These are phyloP conservation scores for Diacarnus erythraeanus DNA, from an alignment of 37 sponge, comb jelly and placozoan genomes.

Conservation along the genomic window DNA sequence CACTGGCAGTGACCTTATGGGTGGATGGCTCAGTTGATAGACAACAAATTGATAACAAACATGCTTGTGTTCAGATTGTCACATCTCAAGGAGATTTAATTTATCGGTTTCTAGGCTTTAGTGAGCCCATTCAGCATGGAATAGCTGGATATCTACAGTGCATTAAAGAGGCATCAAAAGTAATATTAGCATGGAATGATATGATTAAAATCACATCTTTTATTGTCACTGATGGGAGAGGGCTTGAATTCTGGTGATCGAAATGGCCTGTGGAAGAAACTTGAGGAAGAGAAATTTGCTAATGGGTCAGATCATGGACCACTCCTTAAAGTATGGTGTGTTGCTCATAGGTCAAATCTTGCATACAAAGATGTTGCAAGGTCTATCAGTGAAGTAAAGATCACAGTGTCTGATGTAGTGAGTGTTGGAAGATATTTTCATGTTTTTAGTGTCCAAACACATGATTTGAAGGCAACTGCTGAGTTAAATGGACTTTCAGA, in stretches of 20 bases:
- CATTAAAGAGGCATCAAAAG: conserved; percentile 11
- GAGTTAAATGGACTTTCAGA: no score
- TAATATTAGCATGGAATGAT: neutral
- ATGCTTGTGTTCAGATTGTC: no score
- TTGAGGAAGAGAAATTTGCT: neutral
- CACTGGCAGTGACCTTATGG: no score
- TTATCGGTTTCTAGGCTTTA: no score
- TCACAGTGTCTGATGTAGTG: conserved; percentile 9
- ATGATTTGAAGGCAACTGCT: no score
- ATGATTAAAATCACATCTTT: no score
- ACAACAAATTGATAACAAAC: no score
- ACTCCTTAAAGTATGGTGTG: conserved; percentile 32
- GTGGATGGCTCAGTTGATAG: no score
- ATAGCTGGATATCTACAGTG: conserved; percentile 16
- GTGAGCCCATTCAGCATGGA: no score
- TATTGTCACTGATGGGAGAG: conserved; percentile 45
- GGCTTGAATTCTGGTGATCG: conserved; percentile 30
- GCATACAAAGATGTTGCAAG: conserved; percentile 25
- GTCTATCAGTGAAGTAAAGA: conserved; percentile 22
- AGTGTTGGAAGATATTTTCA: no score
- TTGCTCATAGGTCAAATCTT: conserved; percentile 35
- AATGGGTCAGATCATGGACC: neutral
- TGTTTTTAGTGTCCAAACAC: no score
- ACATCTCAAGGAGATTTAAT: no score
- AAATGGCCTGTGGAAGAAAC: conserved; percentile 30